Evolutionary conservation across 2,797 vertebrate genomes (phyloP).

Genomic region (Triplophysa yarkandensis): DNA sequence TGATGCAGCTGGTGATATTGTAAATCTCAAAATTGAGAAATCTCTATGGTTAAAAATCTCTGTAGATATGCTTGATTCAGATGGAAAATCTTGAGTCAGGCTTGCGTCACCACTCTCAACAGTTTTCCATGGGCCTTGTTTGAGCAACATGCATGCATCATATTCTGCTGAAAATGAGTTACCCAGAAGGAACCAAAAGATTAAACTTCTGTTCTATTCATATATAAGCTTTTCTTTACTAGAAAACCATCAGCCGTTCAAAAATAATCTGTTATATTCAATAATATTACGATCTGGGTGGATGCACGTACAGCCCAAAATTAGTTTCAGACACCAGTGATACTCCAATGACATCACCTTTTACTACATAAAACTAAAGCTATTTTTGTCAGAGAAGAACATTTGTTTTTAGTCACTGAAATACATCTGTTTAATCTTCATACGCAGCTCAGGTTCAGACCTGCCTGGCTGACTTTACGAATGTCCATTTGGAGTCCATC

Average conservation of each 20-base stretch:
- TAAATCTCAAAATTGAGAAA: conserved; percentile 3
- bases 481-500: conserved; percentile 51
- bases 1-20: conserved; percentile 32
- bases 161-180: neutral
- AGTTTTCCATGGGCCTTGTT: neutral
- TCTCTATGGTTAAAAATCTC: neutral
- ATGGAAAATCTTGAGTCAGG: conserved; percentile 14
- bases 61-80: neutral
- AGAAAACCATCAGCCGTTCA: neutral
- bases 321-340: neutral
- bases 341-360: neutral
- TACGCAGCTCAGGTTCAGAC: conserved; percentile 10
- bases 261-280: neutral
- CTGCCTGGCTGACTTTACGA: neutral
- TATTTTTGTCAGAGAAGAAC: conserved; percentile 7
- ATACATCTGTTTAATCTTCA: conserved; percentile 17
- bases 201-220: neutral
- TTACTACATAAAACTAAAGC: neutral
- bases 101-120: neutral
- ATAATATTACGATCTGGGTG: neutral
- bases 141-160: neutral
- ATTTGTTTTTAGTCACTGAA: conserved; percentile 7
- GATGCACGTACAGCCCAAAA: neutral
- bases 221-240: neutral
- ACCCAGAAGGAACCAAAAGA: too few species aligned